These are phyloP conservation scores for Frieseomelitta varia DNA, from an alignment of 1,140 invertebrate species.

Conservation along the genomic window DNA sequence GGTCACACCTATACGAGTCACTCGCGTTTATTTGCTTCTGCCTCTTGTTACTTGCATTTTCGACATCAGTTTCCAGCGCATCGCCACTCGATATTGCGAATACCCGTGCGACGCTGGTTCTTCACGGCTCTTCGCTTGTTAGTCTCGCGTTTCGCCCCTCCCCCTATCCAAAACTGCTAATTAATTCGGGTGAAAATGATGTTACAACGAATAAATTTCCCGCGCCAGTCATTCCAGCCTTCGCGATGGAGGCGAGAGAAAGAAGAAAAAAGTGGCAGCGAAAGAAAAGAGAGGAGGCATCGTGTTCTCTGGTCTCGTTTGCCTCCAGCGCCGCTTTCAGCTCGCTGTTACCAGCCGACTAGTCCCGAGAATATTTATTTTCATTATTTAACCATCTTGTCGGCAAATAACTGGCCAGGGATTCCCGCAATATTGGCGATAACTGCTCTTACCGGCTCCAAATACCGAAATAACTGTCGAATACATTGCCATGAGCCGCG, in stretches of 20 bases:
- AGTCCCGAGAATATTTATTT: slow-evolving; percentile 39
- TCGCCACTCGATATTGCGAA: background rate
- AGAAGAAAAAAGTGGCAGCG: no score
- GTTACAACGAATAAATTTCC: background rate
- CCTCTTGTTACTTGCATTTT: background rate
- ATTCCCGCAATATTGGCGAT: slow-evolving; percentile 44
- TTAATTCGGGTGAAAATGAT: background rate
- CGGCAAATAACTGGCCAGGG: slow-evolving; percentile 40
- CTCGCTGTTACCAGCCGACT: background rate
- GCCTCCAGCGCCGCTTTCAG: background rate
- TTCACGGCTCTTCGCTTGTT: background rate
- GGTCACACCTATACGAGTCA: background rate
- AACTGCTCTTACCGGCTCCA: slow-evolving; percentile 44
- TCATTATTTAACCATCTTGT: slow-evolving; percentile 52
- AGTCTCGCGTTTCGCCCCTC: background rate
- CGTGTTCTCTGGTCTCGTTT: background rate
- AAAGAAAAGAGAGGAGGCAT: no score
- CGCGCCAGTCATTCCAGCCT: no score
- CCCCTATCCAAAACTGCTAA: background rate
- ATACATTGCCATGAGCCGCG: slow-evolving; percentile 23
- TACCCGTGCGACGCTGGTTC: background rate
- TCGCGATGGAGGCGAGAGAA: background rate
- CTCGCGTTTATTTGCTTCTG: no score
- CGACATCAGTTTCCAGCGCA: background rate
- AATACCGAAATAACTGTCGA: slow-evolving; percentile 48